Conservation (phyloP, 2,113 vertebrate genomes). For the Arvicanthis niloticus region DNA sequence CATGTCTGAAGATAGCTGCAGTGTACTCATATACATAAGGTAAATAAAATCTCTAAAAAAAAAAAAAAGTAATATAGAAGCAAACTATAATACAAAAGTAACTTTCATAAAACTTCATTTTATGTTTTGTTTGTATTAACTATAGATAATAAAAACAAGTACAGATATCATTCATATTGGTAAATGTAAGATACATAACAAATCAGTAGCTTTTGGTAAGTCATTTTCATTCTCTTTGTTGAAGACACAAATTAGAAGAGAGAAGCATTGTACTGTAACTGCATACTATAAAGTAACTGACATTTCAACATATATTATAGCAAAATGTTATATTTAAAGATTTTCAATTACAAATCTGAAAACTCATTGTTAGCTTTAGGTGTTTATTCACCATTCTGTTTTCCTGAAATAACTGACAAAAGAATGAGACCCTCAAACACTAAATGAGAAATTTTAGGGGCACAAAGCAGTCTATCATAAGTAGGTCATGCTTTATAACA, state of each 20-base stretch:
- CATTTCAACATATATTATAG: conserved; percentile 1
- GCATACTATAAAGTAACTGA: background rate
- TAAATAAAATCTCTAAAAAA: too few species aligned
- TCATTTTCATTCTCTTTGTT: conserved; percentile 31
- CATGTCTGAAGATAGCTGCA: too few species aligned
- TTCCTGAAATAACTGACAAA: background rate
- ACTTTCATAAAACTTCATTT: conserved; percentile 14
- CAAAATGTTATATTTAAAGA: conserved; percentile 11
- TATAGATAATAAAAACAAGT: background rate
- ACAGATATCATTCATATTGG: background rate
- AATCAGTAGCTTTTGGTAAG: background rate
- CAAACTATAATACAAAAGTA: background rate
- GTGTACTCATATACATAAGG: too few species aligned
- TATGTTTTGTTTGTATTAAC: background rate
- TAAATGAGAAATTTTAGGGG: background rate
- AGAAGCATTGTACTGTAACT: background rate
- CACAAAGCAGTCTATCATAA: background rate
- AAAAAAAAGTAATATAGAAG: conserved; percentile 49
- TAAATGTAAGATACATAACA: conserved; percentile 19
- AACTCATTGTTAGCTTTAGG: conserved; percentile 6
- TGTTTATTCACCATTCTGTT: background rate
- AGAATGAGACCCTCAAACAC: background rate
- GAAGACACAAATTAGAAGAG: background rate
- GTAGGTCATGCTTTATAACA: background rate
- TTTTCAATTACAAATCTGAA: background rate